Percentiles rank a stretch among this genome's conserved stretches.
phyloP scores from a whole-genome alignment of 1,140 invertebrate species.

The Aphelenchoides besseyi region DNA sequence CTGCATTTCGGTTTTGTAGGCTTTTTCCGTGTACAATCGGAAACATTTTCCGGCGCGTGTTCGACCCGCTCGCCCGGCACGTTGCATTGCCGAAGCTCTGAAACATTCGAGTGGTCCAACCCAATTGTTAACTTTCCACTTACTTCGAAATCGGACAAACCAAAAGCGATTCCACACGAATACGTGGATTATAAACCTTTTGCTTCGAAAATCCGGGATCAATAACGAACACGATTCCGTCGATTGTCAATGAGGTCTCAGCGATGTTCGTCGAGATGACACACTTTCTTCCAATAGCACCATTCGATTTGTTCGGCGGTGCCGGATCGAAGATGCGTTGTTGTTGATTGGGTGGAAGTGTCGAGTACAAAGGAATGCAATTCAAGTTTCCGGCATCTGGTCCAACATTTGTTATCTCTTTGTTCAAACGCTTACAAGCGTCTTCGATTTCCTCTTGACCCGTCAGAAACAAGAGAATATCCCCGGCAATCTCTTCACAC shows the following conservation, averaged over 20 bases:
- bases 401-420: constrained; percentile 92
- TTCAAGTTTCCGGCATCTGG: constrained; percentile 93
- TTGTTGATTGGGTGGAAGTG: constrained; percentile 91
- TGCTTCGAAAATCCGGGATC: constrained; percentile 99
- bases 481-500: constrained; percentile 89
- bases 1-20: constrained; percentile 98
- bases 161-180: constrained; percentile 90
- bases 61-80: constrained; percentile 84
- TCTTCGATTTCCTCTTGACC: constrained; percentile 97
- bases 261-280: constrained; percentile 99
- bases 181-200: constrained; percentile 94
- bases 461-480: constrained; percentile 92
- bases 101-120: too few species aligned
- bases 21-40: constrained; percentile 95
- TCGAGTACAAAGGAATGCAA: constrained; percentile 97
- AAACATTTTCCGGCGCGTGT: constrained; percentile 97
- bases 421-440: constrained; percentile 93
- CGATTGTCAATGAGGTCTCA: constrained; percentile 97
- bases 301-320: constrained; percentile 80
- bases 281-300: constrained; percentile 73
- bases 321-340: constrained; percentile 95
- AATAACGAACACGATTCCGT: constrained; percentile 99
- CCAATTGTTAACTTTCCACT: too few species aligned
- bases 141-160: constrained; percentile 98
- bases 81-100: constrained; percentile 97